Base-by-base conservation (phyloP, 2,888 invertebrate genomes). In the Frankliniella intonsa region DNA sequence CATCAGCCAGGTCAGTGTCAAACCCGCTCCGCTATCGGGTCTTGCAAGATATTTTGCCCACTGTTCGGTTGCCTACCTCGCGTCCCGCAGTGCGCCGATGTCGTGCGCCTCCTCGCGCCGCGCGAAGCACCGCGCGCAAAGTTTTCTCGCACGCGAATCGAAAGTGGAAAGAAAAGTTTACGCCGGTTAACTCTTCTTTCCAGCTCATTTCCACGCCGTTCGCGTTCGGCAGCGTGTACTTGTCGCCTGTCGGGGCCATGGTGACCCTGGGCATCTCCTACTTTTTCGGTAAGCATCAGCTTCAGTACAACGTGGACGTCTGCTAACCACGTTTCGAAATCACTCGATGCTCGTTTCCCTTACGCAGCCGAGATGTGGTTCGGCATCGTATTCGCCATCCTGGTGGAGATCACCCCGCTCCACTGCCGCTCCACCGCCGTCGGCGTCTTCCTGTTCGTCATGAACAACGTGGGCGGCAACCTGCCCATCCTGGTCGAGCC, bases 391-490 rank as follows among this genome's bases (percentile, higher is more conserved):
- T 96, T 96, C 88, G 96, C 96, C 5, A 94, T 96, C 86, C 90
- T 97, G 3, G 95, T 97, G 1, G 96, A 96, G 89, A 94, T 96
- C 84, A 95, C 96, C 1, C 96, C 96, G 0, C 86, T 95, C 80
- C 91, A 93, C 10, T 92, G 95, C 19, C 91, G 96, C 80, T 96
- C 96, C 8, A 95, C 95, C 69, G 94, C 95, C 0, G 93, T 96
- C 19, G 96, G 96, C 0, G 91, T 96, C 55, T 96, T 96, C 87
- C 90, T 96, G 69, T 97, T 97, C 88, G 95, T 96, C 3, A 96
- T 96, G 95, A 96, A 96, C 89, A 97, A 96, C 88, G 92, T 96
- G 83, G 96, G 96, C 10, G 96, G 96, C 62, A 96, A 96, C 88
- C 89, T 96, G 85, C 96, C 96, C 50, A 95, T 96, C 86, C 89